A percentile compares a stretch with the other conserved stretches of the same genome.
Evolutionary conservation across 1,140 invertebrate genomes (phyloP).

Genomic region (Scaptomyza montana): DNA sequence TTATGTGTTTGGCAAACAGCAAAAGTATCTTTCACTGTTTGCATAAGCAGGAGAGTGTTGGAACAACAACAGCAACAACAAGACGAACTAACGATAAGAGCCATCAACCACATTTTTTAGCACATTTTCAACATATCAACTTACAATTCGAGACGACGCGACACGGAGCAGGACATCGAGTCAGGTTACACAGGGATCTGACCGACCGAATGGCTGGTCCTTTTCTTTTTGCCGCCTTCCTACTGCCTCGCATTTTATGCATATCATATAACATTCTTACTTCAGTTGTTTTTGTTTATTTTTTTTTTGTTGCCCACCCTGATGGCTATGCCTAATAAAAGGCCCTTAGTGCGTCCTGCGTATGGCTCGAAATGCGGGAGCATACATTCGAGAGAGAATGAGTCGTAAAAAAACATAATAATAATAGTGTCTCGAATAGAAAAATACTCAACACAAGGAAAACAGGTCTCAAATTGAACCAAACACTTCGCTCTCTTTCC

Average conservation of each 20-base stretch:
- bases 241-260: conserved; percentile 48
- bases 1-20: conserved; percentile 44
- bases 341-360: conserved; percentile 57
- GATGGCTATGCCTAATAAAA: conserved; percentile 54
- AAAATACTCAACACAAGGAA: conserved; percentile 27
- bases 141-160: conserved; percentile 51
- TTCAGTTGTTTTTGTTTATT: neutral
- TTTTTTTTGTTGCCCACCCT: conserved; percentile 34
- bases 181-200: conserved; percentile 66
- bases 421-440: conserved; percentile 61
- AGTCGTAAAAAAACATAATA: conserved; percentile 52
- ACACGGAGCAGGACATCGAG: conserved; percentile 46
- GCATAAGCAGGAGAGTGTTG: conserved; percentile 16
- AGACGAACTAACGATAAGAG: too few relatives aligned
- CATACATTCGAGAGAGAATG: conserved; percentile 32
- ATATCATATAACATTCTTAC: conserved; percentile 61
- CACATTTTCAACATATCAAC: conserved; percentile 75
- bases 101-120: conserved; percentile 70
- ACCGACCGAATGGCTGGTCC: conserved; percentile 7
- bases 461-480: conserved; percentile 46
- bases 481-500: conserved; percentile 5
- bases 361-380: conserved; percentile 62
- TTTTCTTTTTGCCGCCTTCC: neutral
- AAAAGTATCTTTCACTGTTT: conserved; percentile 25
- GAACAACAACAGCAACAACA: conserved; percentile 13